Evolutionary conservation across 2,113 vertebrate genomes (phyloP).

Genomic region (Eublepharis macularius): DNA sequence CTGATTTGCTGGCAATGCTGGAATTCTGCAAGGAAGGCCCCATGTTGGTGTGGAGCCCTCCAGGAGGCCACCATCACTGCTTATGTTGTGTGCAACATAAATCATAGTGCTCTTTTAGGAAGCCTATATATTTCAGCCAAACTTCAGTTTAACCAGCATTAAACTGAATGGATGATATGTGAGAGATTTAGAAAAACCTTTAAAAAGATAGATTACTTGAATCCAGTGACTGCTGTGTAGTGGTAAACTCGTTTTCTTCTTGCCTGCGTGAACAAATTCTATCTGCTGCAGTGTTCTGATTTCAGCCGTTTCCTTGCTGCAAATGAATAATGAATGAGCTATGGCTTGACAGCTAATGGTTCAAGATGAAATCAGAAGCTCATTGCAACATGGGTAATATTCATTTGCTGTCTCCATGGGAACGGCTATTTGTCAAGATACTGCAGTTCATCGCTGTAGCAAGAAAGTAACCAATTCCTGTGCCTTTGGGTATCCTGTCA

Average conservation of each 20-base stretch:
- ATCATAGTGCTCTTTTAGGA: conserved; percentile 1
- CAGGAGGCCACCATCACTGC: no score
- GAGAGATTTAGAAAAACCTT: conserved; percentile 23
- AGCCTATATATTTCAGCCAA: neutral
- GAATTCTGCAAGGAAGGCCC: no score
- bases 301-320: conserved; percentile 68
- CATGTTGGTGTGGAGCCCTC: no score
- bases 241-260: conserved; percentile 12
- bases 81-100: neutral
- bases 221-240: neutral
- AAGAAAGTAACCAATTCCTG: conserved; percentile 52
- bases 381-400: conserved; percentile 62
- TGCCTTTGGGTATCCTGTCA: conserved; percentile 34
- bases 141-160: neutral
- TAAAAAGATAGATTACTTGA: conserved; percentile 24
- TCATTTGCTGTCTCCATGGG: conserved; percentile 74
- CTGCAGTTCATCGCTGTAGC: conserved; percentile 50
- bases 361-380: conserved; percentile 75
- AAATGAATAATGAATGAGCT: conserved; percentile 77
- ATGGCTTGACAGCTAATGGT: conserved; percentile 73
- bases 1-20: no score
- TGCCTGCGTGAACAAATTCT: conserved; percentile 8
- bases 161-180: conserved; percentile 20
- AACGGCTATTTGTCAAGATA: conserved; percentile 66
- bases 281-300: conserved; percentile 56